Evolutionary conservation across 2,888 invertebrate species (phyloP), one percentile per base, ranked within the genome.

Genomic region (Eumacrocentrus americanus): DNA sequence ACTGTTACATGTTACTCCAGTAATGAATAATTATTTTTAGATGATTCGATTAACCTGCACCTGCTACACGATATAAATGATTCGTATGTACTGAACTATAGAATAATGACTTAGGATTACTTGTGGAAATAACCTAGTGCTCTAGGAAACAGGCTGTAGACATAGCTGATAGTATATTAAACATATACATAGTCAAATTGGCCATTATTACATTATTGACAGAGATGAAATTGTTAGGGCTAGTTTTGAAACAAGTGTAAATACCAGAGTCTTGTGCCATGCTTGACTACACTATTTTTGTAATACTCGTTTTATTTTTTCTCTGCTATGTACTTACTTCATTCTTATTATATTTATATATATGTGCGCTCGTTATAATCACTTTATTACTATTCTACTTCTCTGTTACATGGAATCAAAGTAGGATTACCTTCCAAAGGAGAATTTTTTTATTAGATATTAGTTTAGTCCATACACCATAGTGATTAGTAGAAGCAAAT

Each of bases 231-330:
- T n/a, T n/a, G n/a, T n/a, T n/a, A n/a, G n/a, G n/a, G n/a, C n/a
- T 51, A 57, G 64, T 66, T 71, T 71, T 72, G 69, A 71, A 73
- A 68, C 72, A 73, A 73, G 69, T 71, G 71, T 72, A 71, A 64
- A 64, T 66, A 66, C 53, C 60, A 67, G 65, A 60, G 37, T 61
- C 62, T 60, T 62, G 50, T 60, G 46, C 37, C 59, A 61, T 62
- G n/a, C 66, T 63, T 65, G 65, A 63, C 58, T 54, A 60, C 50
- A 61, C 38, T 54, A 60, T 61, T 58, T 53, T 48, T 63, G 40
- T 60, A 54, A 47, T 44, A 40, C 56, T 42, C 56, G 50, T 67
- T 55, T 64, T 61, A 51, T 52, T 60, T 56, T 37, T 55, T 52
- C 58, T 60, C 42, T 66, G 64, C 58, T 62, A 62, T 61, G 63